Percentiles rank a stretch among this genome's conserved stretches.
Evolutionary conservation across 2,888 invertebrate species (phyloP).

Genomic region (Xanthorhoe spadicearia): DNA sequence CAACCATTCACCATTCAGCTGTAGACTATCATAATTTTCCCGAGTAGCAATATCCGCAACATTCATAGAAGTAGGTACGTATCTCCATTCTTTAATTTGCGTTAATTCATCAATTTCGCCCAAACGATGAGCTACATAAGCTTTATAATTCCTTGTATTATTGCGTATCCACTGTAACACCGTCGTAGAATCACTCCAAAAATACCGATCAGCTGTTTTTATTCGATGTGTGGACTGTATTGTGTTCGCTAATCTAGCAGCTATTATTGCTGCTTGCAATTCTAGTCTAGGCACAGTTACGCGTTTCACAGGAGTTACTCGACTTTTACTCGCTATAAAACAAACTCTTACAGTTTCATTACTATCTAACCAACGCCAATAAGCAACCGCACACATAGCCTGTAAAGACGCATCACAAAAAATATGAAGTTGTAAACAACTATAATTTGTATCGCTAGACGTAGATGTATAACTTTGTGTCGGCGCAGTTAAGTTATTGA

Average conservation of each 20-base stretch:
- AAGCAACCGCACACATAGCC: not conserved
- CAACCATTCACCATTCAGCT: not conserved
- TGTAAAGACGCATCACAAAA: not conserved
- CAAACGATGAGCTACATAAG: not conserved
- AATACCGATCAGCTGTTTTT: not conserved
- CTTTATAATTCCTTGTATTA: not conserved
- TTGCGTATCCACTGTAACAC: not conserved
- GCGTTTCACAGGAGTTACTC: not conserved
- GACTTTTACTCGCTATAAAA: not conserved
- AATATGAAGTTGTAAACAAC: not conserved
- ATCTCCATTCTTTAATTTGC: not conserved
- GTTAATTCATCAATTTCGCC: slow-evolving; percentile 4
- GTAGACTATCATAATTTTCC: not conserved
- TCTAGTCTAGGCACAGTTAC: not conserved
- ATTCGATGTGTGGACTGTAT: not conserved
- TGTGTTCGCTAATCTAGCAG: not conserved
- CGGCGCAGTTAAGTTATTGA: not conserved
- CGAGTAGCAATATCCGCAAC: slow-evolving; percentile 3
- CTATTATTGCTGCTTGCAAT: not conserved
- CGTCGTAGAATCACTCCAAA: slow-evolving; percentile 5
- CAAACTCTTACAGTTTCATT: not conserved
- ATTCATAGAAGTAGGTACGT: slow-evolving; percentile 4
- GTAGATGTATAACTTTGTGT: not conserved
- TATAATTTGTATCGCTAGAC: not conserved
- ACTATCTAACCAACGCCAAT: not conserved